Conservation (phyloP, 2,888 invertebrate genomes). For the Priocnemis perturbator region DNA sequence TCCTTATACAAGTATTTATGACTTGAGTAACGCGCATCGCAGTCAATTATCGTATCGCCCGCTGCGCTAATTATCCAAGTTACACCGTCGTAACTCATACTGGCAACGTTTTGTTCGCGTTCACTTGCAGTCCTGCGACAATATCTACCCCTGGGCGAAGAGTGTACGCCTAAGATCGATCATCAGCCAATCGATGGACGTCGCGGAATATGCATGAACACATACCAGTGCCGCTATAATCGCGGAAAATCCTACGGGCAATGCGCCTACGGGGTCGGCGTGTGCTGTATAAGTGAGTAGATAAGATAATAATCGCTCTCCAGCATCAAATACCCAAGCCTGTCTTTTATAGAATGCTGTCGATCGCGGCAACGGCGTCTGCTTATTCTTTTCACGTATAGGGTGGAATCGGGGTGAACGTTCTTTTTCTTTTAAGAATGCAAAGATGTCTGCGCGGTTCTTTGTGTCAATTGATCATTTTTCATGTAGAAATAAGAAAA, state of each 20-base stretch:
- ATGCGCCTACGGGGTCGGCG: slow-evolving; percentile 90
- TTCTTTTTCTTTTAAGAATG: not conserved
- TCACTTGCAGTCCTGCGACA: slow-evolving; percentile 78
- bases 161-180: slow-evolving; percentile 84
- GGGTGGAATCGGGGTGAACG: too few relatives aligned
- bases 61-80: too few relatives aligned
- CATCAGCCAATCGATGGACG: slow-evolving; percentile 74
- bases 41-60: too few relatives aligned
- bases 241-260: slow-evolving; percentile 84
- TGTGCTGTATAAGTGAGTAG: slow-evolving; percentile 88
- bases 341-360: not conserved
- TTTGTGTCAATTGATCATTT: too few relatives aligned
- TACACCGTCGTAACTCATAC: too few relatives aligned
- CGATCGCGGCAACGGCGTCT: not conserved
- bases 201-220: slow-evolving; percentile 87
- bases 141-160: slow-evolving; percentile 79
- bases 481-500: not conserved
- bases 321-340: not conserved
- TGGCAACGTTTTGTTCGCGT: not conserved
- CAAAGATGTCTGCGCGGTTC: not conserved
- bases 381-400: not conserved
- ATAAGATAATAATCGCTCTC: not conserved
- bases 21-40: too few relatives aligned
- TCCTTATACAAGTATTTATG: too few relatives aligned
- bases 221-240: slow-evolving; percentile 88